Base-by-base conservation (phyloP, 2,113 vertebrate species). In the Atlantisia rogersi region DNA sequence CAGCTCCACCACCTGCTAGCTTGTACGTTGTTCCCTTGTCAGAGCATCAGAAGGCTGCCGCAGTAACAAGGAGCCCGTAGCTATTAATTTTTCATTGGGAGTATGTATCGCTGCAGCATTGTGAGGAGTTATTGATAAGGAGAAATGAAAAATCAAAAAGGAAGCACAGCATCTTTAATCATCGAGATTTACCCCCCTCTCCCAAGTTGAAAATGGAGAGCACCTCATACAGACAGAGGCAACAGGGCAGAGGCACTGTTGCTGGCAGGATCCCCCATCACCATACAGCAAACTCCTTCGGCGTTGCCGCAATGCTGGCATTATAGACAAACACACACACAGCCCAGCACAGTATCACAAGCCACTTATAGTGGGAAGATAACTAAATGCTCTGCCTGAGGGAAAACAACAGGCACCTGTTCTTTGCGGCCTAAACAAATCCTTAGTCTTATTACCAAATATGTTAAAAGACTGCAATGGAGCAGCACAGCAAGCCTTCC, bases 121-220 rank as follows among this genome's bases (percentile, higher is more conserved):
- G 2, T 5, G n/a, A 90, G 39, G 31, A 95, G 85, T 39, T 93
- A 93, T 50, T 50, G 42, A 95, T 81, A 89, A 80, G 46, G 52
- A 95, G 67, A 87, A 86, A 64, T 56, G 46, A 95, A 48, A 94
- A 88, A 90, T 74, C 37, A 80, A 89, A 95, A 94, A 89, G n/a
- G 40, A 78, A 63, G 5, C 25, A 22, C 12, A 77, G 29, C 26
- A 50, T 48, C 67, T 94, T 92, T 73, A 93, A 86, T 94, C 79
- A 86, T 5, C 0, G 7, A 68, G 35, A 88, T 56, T 74, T 56
- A 9, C 4, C 46, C 20, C 26, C 13, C 24, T 2, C 10, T 24
- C 40, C 53, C 37, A 40, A 1, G 19, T 0, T 78, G 70, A 55
- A 67, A 90, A 92, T 1, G 3, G 56, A 91, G 35, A 70, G 32